Conservation (phyloP, 2,888 invertebrate genomes). For the Sinohyriopsis cumingii region DNA sequence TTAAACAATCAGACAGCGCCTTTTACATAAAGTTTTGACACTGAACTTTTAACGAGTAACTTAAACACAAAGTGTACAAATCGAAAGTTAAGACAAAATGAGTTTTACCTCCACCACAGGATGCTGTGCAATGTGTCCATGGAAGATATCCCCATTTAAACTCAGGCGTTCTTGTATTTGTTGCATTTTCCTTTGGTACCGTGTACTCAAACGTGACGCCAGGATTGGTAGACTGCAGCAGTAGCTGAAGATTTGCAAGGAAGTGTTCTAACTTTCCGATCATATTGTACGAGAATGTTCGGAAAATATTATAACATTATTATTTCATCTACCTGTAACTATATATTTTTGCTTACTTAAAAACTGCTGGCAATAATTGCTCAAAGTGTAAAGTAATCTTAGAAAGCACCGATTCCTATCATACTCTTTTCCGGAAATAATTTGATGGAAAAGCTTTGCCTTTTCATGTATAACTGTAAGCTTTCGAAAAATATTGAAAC, state of each 20-base stretch:
- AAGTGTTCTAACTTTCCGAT: too few relatives aligned
- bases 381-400: too few relatives aligned
- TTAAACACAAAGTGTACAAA: background rate
- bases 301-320: too few relatives aligned
- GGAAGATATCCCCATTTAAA: constrained; percentile 85
- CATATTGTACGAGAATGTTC: too few relatives aligned
- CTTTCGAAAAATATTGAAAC: too few relatives aligned
- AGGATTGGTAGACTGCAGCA: constrained; percentile 82
- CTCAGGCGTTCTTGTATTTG: constrained; percentile 74
- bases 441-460: too few relatives aligned
- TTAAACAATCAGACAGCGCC: background rate
- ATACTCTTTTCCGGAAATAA: too few relatives aligned
- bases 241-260: constrained; percentile 74
- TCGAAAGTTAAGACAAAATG: background rate
- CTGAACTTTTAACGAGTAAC: background rate
- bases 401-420: too few relatives aligned
- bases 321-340: too few relatives aligned
- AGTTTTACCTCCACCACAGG: constrained; percentile 83
- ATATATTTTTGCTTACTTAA: too few relatives aligned
- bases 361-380: too few relatives aligned
- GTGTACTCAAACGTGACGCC: constrained; percentile 91
- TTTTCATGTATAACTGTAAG: too few relatives aligned
- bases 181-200: constrained; percentile 78
- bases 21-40: background rate
- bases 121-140: constrained; percentile 85